Conservation (phyloP, 2,113 vertebrate genomes). For the Fulica atra region DNA sequence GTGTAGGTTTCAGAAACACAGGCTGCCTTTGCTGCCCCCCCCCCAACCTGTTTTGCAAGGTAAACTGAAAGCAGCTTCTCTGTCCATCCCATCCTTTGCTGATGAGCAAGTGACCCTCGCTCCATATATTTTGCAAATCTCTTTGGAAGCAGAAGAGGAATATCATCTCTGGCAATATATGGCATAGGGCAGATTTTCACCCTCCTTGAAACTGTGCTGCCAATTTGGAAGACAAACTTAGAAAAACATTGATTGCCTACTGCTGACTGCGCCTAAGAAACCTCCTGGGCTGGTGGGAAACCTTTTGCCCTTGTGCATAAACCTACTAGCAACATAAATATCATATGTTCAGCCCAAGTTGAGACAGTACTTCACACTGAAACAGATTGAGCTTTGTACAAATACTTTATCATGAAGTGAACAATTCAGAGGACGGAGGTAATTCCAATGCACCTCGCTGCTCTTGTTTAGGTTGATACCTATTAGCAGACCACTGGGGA, state of each 20-base stretch:
- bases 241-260: background rate
- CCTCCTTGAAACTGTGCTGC: background rate
- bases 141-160: background rate
- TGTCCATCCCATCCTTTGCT: background rate
- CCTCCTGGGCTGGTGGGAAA: background rate
- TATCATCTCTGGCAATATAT: rapidly evolving
- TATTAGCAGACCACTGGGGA: background rate
- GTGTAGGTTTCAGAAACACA: background rate
- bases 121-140: background rate
- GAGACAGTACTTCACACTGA: rapidly evolving
- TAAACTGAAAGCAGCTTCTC: background rate
- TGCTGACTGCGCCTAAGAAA: background rate
- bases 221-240: background rate
- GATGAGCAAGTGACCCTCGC: background rate
- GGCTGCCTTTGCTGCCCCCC: background rate
- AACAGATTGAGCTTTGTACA: background rate
- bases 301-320: background rate
- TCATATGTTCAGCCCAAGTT: background rate
- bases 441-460: rapidly evolving
- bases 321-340: background rate
- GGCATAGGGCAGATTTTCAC: background rate
- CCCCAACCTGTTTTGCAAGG: background rate
- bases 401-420: background rate
- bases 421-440: background rate
- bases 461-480: background rate